Conservation (phyloP, 2,888 invertebrate species). For the Cenopis cana region DNA sequence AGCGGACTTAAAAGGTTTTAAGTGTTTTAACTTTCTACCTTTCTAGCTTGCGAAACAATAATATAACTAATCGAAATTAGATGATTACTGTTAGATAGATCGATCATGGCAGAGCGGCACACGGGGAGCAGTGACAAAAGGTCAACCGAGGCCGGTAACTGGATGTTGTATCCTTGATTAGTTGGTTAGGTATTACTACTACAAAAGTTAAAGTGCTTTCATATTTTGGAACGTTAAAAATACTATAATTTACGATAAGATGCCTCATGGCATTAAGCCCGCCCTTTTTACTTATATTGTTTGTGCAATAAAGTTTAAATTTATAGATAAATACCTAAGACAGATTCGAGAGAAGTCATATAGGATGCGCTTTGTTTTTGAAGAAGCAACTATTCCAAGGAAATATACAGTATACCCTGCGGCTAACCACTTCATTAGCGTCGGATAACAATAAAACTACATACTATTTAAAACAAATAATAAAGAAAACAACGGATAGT, state of each 20-base stretch:
- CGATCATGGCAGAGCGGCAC: not conserved
- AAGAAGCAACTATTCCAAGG: not conserved
- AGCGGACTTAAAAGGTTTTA: constrained; percentile 17
- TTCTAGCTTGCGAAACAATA: not conserved
- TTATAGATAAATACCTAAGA: not conserved
- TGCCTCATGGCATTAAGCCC: too few species aligned
- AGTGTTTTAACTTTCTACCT: constrained; percentile 32
- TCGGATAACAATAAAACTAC: constrained; percentile 24
- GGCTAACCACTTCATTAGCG: constrained; percentile 28
- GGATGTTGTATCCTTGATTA: too few species aligned
- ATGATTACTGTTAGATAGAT: not conserved
- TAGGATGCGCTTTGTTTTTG: not conserved
- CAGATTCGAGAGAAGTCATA: not conserved
- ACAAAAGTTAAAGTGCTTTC: too few species aligned
- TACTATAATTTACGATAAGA: too few species aligned
- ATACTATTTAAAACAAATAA: constrained; percentile 32
- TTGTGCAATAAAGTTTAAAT: too few species aligned
- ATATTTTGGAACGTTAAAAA: too few species aligned
- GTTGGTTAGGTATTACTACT: too few species aligned
- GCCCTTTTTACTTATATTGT: too few species aligned
- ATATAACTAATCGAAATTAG: not conserved
- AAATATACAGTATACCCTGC: constrained; percentile 5
- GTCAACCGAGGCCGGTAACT: too few species aligned
- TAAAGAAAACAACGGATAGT: constrained; percentile 54
- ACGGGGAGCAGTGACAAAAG: too few species aligned